Evolutionary conservation across 2,797 vertebrate species (phyloP).

Genomic region (Phalanger gymnotis): DNA sequence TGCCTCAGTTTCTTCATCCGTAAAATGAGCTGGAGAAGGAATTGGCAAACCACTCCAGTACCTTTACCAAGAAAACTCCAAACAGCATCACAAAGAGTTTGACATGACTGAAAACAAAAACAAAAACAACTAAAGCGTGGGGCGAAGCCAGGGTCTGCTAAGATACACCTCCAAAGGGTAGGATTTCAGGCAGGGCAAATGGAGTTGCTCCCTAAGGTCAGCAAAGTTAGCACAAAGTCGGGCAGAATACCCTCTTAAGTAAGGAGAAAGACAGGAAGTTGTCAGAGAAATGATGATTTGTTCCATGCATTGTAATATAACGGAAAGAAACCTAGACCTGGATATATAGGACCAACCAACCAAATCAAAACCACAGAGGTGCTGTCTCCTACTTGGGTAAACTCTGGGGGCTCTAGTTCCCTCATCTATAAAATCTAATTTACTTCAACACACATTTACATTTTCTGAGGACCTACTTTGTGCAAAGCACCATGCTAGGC

Average conservation of each 20-base stretch:
- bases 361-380: background rate
- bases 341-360: background rate
- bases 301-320: background rate
- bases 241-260: background rate
- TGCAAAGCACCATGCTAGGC: background rate
- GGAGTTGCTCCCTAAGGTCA: background rate
- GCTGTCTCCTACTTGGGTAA: background rate
- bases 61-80: background rate
- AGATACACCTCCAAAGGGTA: background rate
- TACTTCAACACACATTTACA: background rate
- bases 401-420: background rate
- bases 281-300: background rate
- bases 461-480: background rate
- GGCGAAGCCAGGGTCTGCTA: background rate
- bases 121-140: background rate
- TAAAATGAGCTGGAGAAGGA: background rate
- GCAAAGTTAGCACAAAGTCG: background rate
- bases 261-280: background rate
- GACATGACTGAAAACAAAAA: background rate
- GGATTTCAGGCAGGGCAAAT: background rate
- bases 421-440: background rate
- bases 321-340: background rate
- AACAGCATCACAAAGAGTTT: background rate
- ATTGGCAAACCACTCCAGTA: background rate
- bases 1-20: background rate